Base-by-base conservation (phyloP, 2,888 invertebrate genomes). In the Trilocha varians region DNA sequence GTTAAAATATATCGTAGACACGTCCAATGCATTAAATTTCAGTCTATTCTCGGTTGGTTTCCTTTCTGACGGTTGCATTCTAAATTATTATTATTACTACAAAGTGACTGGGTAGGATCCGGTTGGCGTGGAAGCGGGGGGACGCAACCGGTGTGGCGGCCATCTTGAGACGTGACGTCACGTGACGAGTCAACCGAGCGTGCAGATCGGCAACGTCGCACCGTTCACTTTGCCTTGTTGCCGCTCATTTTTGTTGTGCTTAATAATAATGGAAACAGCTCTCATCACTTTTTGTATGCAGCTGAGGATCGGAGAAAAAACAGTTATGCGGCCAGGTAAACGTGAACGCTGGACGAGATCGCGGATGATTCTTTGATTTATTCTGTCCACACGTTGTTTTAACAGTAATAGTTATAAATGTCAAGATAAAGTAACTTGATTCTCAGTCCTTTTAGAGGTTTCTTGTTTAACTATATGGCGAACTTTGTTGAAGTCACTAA, bases 151-250 rank as follows among this genome's bases (percentile, higher is more conserved):
- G 78, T 73, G 63, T 69, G 78, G 80, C 84, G 77, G 85, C 85
- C 85, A 85, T 84, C 83, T 85, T 85, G 83, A 82, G 84, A 83
- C 82, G 82, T 85, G 84, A 85, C 85, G 85, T 85, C 85, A 85
- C 84, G 76, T 83, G 83, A 85, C 85, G 84, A 83, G 75, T 78
- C 78, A 82, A 74, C 76, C 78, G 75, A 75, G 73, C 71, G 72
- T 64, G 71, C 75, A 65, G 72, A 41, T 61, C 64, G 84, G 83
- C 85, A 85, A 84, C 84, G 70, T 69, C 79, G 82, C 83, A 53
- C 41, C 50, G 49, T 53, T 57, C 58, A 57, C 60, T 53, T 53
- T 53, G 67, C 76, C 62, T 68, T 68, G 79, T 79, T 76, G 77
- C 75, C 78, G 69, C 63, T 76, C 43, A 43, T 39, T 43, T 40